Conservation (phyloP, 2,888 invertebrate species). For the Catocala sponsa region DNA sequence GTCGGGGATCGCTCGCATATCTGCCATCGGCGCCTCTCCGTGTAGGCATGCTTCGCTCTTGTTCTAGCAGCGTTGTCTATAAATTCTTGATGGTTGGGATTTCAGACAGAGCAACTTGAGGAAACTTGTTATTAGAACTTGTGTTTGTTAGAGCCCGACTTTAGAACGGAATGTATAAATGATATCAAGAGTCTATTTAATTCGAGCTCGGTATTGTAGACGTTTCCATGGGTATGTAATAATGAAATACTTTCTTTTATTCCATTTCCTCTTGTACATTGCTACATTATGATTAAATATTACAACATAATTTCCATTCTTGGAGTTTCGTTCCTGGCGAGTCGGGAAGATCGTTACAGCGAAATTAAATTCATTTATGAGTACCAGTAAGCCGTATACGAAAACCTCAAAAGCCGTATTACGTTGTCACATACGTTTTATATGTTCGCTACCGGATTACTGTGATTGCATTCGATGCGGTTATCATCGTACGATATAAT, state of each 20-base stretch:
- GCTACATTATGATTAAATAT: slow-evolving; percentile 33
- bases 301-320: slow-evolving; percentile 27
- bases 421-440: slow-evolving; percentile 54
- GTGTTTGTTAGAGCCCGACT: slow-evolving; percentile 12
- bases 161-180: slow-evolving; percentile 2
- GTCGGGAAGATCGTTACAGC: slow-evolving; percentile 50
- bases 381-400: slow-evolving; percentile 52
- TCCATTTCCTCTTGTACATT: slow-evolving; percentile 15
- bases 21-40: slow-evolving; percentile 59
- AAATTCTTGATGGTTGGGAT: slow-evolving; percentile 43
- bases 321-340: slow-evolving; percentile 29
- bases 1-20: slow-evolving; percentile 61
- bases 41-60: slow-evolving; percentile 51
- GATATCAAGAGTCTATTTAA: neutral
- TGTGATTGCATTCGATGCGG: slow-evolving; percentile 70
- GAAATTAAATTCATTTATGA: slow-evolving; percentile 63
- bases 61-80: slow-evolving; percentile 46
- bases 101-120: slow-evolving; percentile 31
- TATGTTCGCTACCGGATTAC: slow-evolving; percentile 58
- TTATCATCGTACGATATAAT: slow-evolving; percentile 50
- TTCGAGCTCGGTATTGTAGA: neutral
- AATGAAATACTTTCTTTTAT: slow-evolving; percentile 16
- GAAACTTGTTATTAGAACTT: slow-evolving; percentile 26
- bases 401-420: slow-evolving; percentile 65
- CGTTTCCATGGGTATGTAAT: neutral